Evolutionary conservation across 2,113 vertebrate genomes (phyloP), one percentile per base, ranked within the genome.

Genomic region (Donacobius atricapilla): DNA sequence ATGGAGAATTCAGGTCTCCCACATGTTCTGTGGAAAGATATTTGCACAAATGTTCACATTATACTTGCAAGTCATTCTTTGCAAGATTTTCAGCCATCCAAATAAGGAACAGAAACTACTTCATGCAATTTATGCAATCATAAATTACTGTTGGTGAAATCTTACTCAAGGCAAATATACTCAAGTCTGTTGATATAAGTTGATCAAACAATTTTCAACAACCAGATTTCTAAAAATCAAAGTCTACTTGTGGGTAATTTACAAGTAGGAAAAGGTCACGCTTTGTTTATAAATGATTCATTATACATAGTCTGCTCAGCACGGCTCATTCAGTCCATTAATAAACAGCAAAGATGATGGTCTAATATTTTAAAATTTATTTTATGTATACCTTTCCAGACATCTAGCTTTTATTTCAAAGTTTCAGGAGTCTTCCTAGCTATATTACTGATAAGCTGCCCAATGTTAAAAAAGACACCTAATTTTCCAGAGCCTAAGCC

Each of bases 271-370:
- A 91, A 96, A 96, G 85, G 88, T 87, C 84, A 77, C 0, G 3
- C 11, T 85, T 86, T 95, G 76, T 88, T 95, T 78, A 94, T 95
- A 86, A 97, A 94, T 91, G 50, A 90, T 96, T 96, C 76, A 95
- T 94, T 91, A 87, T 28, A 78, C 1, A 1, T 70, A 81, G 44
- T 47, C 72, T 83, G 37, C 37, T 89, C 65, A 75, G 47, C 72
- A 60, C 31, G 58, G 47, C 65, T 77, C 35, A 63, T 80, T 78
- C 48, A 70, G 22, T 76, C 35, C 45, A 28, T 92, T 90, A 96
- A 95, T 75, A 92, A 95, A 53, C 42, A 80, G 35, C 15, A 75
- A 31, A 92, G 58, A 80, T 64, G 86, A 56, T 64, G 90, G 64
- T 33, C 11, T 77, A 93, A n/a, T 83, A 47, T 54, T 91, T 93